phyloP scores from a whole-genome alignment of 1,140 invertebrate genomes.

The Leptinotarsa texana region DNA sequence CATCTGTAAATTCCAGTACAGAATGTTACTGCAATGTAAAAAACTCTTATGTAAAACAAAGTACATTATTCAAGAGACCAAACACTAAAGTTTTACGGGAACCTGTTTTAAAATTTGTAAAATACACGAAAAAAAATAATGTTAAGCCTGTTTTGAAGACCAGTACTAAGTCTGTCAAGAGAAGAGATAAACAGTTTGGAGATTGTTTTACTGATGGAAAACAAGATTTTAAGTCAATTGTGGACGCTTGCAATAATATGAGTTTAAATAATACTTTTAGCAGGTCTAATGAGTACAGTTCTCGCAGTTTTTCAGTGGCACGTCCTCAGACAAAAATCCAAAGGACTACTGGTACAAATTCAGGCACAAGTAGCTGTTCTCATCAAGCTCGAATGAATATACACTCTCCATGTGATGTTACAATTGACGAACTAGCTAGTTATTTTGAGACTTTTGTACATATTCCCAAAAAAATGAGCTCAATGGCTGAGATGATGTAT shows the following conservation, averaged over 20 bases:
- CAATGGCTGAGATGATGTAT: conserved; percentile 97
- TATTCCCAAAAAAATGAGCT: conserved; percentile 95
- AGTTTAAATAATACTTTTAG: conserved; percentile 45
- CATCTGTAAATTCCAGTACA: conserved; percentile 47
- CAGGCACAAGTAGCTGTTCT: conserved; percentile 58
- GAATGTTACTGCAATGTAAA: conserved; percentile 48
- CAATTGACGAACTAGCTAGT: conserved; percentile 87
- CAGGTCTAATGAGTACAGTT: conserved; percentile 41
- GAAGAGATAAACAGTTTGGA: conserved; percentile 47
- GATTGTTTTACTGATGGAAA: conserved; percentile 41
- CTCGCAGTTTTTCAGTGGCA: conserved; percentile 44
- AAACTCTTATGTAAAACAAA: conserved; percentile 45
- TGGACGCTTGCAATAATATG: conserved; percentile 52
- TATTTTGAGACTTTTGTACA: conserved; percentile 92
- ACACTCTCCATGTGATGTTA: conserved; percentile 74
- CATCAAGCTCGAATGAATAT: conserved; percentile 64
- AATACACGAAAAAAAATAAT: conserved; percentile 37
- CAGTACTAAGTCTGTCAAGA: conserved; percentile 26
- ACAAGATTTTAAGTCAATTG: conserved; percentile 50
- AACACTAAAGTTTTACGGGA: conserved; percentile 50
- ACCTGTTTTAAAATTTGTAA: conserved; percentile 49
- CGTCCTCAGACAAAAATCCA: conserved; percentile 21
- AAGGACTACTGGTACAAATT: conserved; percentile 22
- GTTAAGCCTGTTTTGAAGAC: conserved; percentile 24
- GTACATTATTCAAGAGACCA: conserved; percentile 49